Conservation (phyloP, 92 coral and sea anemone species). For the Muricea muricata region DNA sequence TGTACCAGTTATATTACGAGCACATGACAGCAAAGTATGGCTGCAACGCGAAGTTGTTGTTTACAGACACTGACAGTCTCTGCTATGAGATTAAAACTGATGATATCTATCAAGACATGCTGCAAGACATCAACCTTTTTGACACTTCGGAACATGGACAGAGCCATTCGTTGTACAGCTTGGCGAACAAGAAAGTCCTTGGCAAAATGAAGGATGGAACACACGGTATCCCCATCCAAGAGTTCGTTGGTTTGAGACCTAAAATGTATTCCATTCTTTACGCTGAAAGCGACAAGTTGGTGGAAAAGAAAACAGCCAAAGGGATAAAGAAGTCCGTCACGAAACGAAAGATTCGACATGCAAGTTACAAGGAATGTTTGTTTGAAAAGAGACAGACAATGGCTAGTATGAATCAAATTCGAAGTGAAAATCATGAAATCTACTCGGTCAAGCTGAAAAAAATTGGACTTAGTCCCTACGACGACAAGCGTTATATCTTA, state of each 20-base stretch:
- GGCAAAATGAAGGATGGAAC: slow-evolving; percentile 63
- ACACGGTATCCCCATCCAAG: slow-evolving; percentile 58
- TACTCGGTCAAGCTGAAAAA: slow-evolving; percentile 45
- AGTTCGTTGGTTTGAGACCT: slow-evolving; percentile 8
- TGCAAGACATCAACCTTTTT: slow-evolving; percentile 42
- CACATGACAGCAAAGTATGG: slow-evolving; percentile 29
- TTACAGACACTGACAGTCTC: slow-evolving; percentile 47
- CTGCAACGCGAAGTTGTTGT: slow-evolving; percentile 8
- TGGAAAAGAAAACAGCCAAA: slow-evolving; percentile 64
- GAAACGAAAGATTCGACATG: slow-evolving; percentile 28
- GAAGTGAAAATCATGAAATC: slow-evolving; percentile 3
- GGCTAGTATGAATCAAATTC: slow-evolving; percentile 42
- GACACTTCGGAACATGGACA: slow-evolving; percentile 62
- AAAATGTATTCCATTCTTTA: slow-evolving; percentile 58
- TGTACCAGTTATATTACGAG: slow-evolving; percentile 42
- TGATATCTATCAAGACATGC: slow-evolving; percentile 46
- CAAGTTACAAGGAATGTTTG: slow-evolving; percentile 37
- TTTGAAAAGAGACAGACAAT: slow-evolving; percentile 7
- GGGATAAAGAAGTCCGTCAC: slow-evolving; percentile 57
- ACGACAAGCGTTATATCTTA: too few species aligned
- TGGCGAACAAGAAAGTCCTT: slow-evolving; percentile 62
- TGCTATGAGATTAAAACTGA: slow-evolving; percentile 43
- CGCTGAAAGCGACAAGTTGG: slow-evolving; percentile 6
- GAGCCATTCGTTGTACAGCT: slow-evolving; percentile 44
- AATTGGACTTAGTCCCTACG: slow-evolving; percentile 46